A percentile compares a stretch with the other conserved stretches of the same genome.
phyloP scores from a whole-genome alignment of 2,113 vertebrate genomes.

The Cepphus grylle region DNA sequence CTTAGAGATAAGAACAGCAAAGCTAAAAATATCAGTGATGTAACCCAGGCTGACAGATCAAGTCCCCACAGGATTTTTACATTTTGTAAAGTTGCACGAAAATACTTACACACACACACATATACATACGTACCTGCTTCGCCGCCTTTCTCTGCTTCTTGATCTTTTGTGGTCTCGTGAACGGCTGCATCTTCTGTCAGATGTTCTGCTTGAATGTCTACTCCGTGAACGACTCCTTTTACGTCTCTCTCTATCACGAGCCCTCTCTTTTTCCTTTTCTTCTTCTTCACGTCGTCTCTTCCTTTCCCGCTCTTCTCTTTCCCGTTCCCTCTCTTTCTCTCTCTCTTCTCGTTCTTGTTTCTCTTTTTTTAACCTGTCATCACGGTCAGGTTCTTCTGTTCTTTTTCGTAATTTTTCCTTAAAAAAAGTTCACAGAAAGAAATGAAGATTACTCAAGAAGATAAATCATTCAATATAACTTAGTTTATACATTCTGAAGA shows the following conservation, averaged over 20 bases:
- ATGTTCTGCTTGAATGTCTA: constrained; percentile 89
- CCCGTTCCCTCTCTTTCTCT: constrained; percentile 83
- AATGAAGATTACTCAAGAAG: neutral
- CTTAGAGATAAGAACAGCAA: neutral
- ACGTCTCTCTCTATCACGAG: constrained; percentile 85
- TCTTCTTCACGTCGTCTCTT: constrained; percentile 81
- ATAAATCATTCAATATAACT: neutral
- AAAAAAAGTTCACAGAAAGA: neutral
- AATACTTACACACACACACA: neutral
- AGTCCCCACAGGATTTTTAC: neutral
- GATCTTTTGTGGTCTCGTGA: constrained; percentile 93
- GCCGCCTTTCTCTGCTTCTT: constrained; percentile 91
- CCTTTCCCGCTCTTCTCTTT: constrained; percentile 83
- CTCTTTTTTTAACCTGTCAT: constrained; percentile 84
- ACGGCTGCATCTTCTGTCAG: constrained; percentile 89
- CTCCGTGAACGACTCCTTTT: constrained; percentile 91
- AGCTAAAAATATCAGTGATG: neutral
- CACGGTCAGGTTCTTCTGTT: constrained; percentile 89
- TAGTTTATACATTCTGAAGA: neutral
- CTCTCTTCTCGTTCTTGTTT: constrained; percentile 80
- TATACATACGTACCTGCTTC: constrained; percentile 82
- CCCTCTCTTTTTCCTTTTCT: constrained; percentile 82
- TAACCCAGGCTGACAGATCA: neutral
- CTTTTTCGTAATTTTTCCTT: constrained; percentile 84
- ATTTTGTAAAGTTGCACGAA: neutral